Conservation (phyloP, 2,888 invertebrate genomes). For the Mythimna pallens region DNA sequence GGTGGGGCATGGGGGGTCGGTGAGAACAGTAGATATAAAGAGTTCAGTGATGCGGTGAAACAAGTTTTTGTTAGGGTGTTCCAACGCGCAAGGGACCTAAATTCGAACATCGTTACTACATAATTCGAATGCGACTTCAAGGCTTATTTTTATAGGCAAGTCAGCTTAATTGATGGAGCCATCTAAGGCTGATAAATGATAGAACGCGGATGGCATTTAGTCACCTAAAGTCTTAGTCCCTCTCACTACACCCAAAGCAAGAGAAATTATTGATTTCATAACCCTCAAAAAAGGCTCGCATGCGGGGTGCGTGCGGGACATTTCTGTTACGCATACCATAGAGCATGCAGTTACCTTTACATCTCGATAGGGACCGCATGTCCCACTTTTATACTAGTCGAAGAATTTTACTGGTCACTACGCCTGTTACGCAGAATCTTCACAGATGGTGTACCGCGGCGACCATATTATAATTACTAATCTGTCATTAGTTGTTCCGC, state of each 20-base stretch:
- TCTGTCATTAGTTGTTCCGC: not conserved
- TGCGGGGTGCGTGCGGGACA: not conserved
- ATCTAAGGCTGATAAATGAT: too few species aligned
- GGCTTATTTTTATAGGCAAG: too few species aligned
- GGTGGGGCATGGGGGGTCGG: slow-evolving; percentile 51
- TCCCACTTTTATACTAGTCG: too few species aligned
- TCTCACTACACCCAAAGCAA: too few species aligned
- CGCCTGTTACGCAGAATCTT: not conserved
- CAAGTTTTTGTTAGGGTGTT: slow-evolving; percentile 70
- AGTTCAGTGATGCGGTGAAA: slow-evolving; percentile 73
- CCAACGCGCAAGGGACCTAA: slow-evolving; percentile 52
- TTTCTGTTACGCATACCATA: not conserved
- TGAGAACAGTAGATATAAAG: slow-evolving; percentile 71
- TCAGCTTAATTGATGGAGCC: too few species aligned
- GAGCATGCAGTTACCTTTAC: too few species aligned
- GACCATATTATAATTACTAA: not conserved
- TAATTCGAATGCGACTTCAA: not conserved
- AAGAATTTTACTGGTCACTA: too few species aligned
- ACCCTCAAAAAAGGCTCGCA: not conserved
- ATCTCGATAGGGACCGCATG: too few species aligned
- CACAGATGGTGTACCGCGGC: not conserved
- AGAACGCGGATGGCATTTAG: too few species aligned
- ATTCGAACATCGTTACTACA: slow-evolving; percentile 65
- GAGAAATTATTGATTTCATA: too few species aligned
- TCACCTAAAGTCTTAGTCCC: too few species aligned